phyloP scores from a whole-genome alignment of 1,140 invertebrate species.

The Aphis gossypii region DNA sequence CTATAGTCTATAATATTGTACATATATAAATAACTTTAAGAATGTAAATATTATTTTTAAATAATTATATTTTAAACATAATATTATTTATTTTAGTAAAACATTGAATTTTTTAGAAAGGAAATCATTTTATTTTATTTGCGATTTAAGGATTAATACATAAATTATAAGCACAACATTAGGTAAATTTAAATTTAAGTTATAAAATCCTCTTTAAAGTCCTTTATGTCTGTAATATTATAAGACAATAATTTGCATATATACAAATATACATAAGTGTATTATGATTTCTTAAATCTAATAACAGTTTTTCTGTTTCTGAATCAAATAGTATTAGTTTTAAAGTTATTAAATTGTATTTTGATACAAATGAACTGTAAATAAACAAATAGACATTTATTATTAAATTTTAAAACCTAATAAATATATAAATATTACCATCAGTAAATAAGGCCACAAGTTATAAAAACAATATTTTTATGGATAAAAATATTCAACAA shows the following conservation, averaged over 20 bases:
- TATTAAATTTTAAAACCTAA: background rate
- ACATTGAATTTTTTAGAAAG: background rate
- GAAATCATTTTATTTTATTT: background rate
- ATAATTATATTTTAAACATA: slow-evolving; percentile 6
- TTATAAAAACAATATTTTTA: background rate
- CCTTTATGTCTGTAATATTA: background rate
- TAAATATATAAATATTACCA: background rate
- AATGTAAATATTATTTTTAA: slow-evolving; percentile 2
- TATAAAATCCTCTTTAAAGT: background rate
- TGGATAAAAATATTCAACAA: background rate
- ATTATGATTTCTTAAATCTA: background rate
- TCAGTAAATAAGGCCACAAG: background rate
- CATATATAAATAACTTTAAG: slow-evolving; percentile 1
- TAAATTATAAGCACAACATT: no score
- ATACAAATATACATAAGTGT: background rate
- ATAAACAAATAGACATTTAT: no score
- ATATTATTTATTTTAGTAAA: background rate
- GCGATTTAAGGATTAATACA: no score
- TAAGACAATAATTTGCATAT: background rate
- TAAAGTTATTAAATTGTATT: background rate
- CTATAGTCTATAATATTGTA: background rate
- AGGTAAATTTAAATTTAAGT: background rate
- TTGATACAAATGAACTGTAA: background rate
- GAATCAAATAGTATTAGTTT: background rate
- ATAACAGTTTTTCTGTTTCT: background rate